These are phyloP conservation scores for Scolopax bukidnonensis DNA, from an alignment of 2,797 vertebrate species.

Conservation along the genomic window DNA sequence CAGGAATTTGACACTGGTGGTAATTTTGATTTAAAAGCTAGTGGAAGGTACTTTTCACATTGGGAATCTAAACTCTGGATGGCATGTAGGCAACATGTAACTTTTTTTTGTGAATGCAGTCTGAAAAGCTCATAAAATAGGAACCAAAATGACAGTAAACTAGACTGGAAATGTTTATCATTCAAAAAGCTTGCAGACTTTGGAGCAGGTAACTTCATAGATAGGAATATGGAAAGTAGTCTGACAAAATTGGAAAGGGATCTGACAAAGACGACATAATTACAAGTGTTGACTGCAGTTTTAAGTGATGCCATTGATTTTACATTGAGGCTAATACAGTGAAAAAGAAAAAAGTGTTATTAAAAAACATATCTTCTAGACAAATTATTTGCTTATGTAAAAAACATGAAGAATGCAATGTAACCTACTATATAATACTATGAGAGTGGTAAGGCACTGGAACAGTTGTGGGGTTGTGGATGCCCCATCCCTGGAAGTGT, in stretches of 20 bases:
- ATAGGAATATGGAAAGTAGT: neutral
- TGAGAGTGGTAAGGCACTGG: no score
- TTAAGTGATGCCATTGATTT: neutral
- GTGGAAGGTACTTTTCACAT: neutral
- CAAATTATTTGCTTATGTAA: neutral
- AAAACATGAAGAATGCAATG: neutral
- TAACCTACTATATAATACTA: neutral
- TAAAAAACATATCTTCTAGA: neutral
- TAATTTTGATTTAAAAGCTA: slow-evolving; percentile 35
- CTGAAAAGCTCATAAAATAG: slow-evolving; percentile 3
- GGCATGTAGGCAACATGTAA: neutral
- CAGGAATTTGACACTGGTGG: neutral
- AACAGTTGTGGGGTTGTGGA: no score
- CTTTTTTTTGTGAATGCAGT: neutral
- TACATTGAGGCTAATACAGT: neutral
- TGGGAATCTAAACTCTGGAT: neutral
- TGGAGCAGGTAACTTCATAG: neutral
- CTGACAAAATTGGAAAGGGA: neutral
- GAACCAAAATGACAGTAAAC: neutral
- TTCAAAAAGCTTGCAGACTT: neutral
- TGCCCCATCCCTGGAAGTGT: no score
- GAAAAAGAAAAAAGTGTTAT: neutral
- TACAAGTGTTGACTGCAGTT: neutral
- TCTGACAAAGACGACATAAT: neutral
- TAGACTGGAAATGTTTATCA: neutral